phyloP scores from a whole-genome alignment of 2,888 invertebrate genomes.

The Eupeodes latifasciatus region DNA sequence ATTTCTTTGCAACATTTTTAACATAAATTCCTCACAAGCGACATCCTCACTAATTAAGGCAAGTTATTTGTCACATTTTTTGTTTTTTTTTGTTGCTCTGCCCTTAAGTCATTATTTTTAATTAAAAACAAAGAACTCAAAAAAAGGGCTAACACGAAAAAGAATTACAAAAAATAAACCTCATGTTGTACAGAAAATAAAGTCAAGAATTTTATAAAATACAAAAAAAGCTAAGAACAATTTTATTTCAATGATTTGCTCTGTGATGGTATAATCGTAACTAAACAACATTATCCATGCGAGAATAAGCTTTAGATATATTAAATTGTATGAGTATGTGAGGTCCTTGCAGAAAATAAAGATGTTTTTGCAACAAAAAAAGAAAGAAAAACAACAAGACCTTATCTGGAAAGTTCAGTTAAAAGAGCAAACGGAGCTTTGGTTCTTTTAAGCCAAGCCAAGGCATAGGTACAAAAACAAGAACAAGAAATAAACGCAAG shows the following conservation, averaged over 20 bases:
- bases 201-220: background rate
- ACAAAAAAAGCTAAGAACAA: conserved; percentile 29
- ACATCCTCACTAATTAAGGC: background rate
- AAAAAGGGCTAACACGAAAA: background rate
- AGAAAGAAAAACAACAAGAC: conserved; percentile 7
- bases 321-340: background rate
- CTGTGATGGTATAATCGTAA: conserved; percentile 19
- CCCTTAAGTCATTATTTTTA: conserved; percentile 61
- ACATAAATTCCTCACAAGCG: background rate
- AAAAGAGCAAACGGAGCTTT: conserved; percentile 43
- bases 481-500: background rate
- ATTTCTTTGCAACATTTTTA: background rate
- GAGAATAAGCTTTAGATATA: conserved; percentile 5
- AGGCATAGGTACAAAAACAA: background rate
- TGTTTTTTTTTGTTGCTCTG: background rate
- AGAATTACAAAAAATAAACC: background rate
- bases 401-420: conserved; percentile 47
- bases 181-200: background rate
- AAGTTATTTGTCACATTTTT: background rate
- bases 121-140: conserved; percentile 47
- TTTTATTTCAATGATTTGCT: conserved; percentile 45
- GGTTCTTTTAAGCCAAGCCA: background rate
- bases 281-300: conserved; percentile 64
- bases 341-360: conserved; percentile 38
- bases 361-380: background rate